phyloP scores from a whole-genome alignment of 2,797 vertebrate species.

The Tympanoctomys barrerae region DNA sequence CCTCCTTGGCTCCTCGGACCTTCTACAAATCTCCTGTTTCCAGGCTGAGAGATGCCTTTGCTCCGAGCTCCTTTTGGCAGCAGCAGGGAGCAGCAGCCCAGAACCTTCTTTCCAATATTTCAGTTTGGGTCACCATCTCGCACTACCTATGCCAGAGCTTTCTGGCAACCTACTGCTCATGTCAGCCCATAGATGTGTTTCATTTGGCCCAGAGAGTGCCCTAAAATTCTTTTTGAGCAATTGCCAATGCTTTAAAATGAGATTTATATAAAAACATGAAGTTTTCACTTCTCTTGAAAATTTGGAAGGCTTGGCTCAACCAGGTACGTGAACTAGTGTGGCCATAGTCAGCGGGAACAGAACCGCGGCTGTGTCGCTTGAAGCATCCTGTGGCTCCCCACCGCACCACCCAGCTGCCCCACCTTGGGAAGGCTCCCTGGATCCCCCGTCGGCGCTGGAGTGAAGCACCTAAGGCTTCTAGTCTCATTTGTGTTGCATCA shows the following conservation, averaged over 20 bases:
- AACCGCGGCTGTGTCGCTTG: neutral
- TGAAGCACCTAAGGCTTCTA: neutral
- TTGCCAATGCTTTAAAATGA: constrained; percentile 61
- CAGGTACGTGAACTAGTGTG: neutral
- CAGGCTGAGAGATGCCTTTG: neutral
- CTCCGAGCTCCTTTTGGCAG: constrained; percentile 42
- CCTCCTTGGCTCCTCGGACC: neutral
- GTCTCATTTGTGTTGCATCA: neutral
- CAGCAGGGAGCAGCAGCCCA: neutral
- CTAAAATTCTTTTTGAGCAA: constrained; percentile 4
- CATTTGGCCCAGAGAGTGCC: neutral
- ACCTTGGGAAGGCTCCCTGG: neutral
- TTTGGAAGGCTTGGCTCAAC: neutral
- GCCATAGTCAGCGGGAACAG: neutral
- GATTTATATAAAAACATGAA: constrained; percentile 51
- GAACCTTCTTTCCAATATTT: neutral
- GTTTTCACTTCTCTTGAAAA: constrained; percentile 59
- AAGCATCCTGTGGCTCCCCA: neutral
- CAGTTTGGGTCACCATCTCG: constrained; percentile 16
- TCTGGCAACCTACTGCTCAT: constrained; percentile 40
- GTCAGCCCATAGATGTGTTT: constrained; percentile 52
- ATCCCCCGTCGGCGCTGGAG: neutral
- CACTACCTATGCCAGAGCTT: constrained; percentile 53
- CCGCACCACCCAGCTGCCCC: neutral
- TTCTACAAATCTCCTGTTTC: neutral